Evolutionary conservation across 2,113 vertebrate genomes (phyloP), one percentile per base, ranked within the genome.

Genomic region (Strix uralensis): DNA sequence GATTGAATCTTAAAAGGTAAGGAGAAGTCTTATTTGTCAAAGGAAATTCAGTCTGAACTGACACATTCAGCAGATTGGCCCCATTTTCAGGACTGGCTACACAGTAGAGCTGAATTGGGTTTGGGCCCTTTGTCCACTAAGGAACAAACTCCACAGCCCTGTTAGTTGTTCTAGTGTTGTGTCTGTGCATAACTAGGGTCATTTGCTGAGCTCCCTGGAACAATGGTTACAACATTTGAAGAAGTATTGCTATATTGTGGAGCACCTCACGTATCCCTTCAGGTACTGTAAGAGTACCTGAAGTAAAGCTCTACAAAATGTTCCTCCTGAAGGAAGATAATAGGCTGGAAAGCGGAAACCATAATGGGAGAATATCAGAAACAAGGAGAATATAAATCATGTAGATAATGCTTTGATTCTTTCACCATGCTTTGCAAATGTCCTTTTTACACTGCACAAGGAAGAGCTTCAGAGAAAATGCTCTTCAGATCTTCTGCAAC

Each of bases 161-260:
- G 1, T 26, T 32, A 44, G 46, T 20, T 75, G 49, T 61, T 30
- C 38, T 54, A 7, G 22, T 32, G 17, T 52, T 26, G 8, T 19
- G 10, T 25, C 38, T 32, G 0, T 6, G 14, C 14, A 21, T 17
- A 34, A 36, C 27, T 2, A 11, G 19, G 15, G 27, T n/a, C 3
- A 0, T 17, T n/a, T 15, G 72, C 10, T 27, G 40, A 40, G 42
- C 62, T 58, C 21, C 27, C 34, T 6, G 5, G 42, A 21, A 57
- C 6, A 61, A 27, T 10, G 3, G 7, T 44, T 61, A 26, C 2
- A 9, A 40, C 1, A 2, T 15, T 30, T 66, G 14, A 67, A 46
- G 62, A 49, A 27, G 36, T 55, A 38, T 21, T 1, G 2, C 51
- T 38, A 2, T 27, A 13, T 15, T 15, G 52, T 26, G 44, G 46